Conservation (phyloP, 1,140 invertebrate species). For the Holotrichia oblita region DNA sequence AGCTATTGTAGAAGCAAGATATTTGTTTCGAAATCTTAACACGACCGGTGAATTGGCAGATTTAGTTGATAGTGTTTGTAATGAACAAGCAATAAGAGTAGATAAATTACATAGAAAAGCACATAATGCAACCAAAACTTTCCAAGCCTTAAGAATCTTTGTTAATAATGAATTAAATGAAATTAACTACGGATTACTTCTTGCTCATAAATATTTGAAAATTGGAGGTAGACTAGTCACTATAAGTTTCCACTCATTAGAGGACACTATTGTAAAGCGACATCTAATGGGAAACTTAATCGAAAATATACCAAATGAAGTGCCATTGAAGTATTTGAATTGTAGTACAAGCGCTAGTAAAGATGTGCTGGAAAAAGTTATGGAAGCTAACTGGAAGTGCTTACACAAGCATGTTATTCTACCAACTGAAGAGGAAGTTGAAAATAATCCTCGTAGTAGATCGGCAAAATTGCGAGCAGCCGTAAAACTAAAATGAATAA, state of each 20-base stretch:
- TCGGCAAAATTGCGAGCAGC: constrained; percentile 91
- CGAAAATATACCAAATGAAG: constrained; percentile 71
- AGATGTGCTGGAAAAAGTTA: constrained; percentile 69
- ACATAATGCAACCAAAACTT: constrained; percentile 91
- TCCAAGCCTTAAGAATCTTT: constrained; percentile 94
- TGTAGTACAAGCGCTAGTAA: constrained; percentile 66
- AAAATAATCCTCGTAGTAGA: constrained; percentile 81
- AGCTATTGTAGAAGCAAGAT: constrained; percentile 88
- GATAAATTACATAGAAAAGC: constrained; percentile 80
- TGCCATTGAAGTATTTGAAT: constrained; percentile 74
- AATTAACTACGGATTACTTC: constrained; percentile 86
- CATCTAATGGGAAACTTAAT: constrained; percentile 83
- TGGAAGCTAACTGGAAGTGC: constrained; percentile 76
- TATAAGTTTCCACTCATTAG: constrained; percentile 91
- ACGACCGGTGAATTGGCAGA: constrained; percentile 87
- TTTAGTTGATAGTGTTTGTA: constrained; percentile 76
- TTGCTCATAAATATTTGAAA: constrained; percentile 83
- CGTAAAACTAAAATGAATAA: constrained; percentile 70
- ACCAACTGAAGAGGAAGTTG: constrained; percentile 78
- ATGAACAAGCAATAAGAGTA: constrained; percentile 64
- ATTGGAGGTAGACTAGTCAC: constrained; percentile 79
- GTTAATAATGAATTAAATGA: constrained; percentile 98
- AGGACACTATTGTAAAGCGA: constrained; percentile 95
- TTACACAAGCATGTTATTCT: constrained; percentile 83
- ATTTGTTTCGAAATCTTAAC: constrained; percentile 79